Evolutionary conservation across 2,113 vertebrate species (phyloP).

Genomic region (Apteryx mantelli): DNA sequence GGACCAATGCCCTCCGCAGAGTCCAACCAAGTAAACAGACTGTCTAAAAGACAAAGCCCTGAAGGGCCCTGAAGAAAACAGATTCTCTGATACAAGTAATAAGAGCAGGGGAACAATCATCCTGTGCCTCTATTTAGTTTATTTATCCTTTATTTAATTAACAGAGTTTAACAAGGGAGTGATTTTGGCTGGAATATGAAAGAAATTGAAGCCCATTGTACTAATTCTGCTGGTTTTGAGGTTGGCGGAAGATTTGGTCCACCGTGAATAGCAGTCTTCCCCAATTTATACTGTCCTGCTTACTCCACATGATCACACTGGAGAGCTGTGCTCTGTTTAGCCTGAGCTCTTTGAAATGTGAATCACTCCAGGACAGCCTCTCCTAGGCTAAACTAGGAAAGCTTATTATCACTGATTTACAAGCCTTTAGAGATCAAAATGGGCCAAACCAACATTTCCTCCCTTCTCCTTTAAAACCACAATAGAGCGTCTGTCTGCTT

Average conservation of each 20-base stretch:
- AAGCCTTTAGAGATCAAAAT: slow-evolving; percentile 69
- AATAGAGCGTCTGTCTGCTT: slow-evolving; percentile 56
- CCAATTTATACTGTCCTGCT: slow-evolving; percentile 4
- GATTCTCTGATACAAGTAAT: background rate
- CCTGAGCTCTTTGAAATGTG: slow-evolving; percentile 61
- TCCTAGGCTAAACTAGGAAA: slow-evolving; percentile 55
- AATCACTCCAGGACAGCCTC: slow-evolving; percentile 54
- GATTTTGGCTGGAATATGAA: slow-evolving; percentile 61
- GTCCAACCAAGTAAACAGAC: background rate
- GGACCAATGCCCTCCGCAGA: background rate
- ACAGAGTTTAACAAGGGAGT: slow-evolving; percentile 27
- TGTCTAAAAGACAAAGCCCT: background rate
- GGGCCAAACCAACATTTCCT: slow-evolving; percentile 68
- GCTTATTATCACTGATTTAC: slow-evolving; percentile 72
- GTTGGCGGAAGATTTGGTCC: slow-evolving; percentile 22
- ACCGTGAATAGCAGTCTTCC: slow-evolving; percentile 39
- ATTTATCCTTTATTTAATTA: slow-evolving; percentile 64
- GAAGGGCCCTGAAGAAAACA: background rate
- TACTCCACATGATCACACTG: slow-evolving; percentile 5
- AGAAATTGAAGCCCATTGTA: background rate
- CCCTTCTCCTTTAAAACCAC: slow-evolving; percentile 61
- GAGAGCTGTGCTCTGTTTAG: slow-evolving; percentile 3
- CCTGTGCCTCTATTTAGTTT: slow-evolving; percentile 41
- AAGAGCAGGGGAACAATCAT: slow-evolving; percentile 16
- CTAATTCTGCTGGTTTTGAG: slow-evolving; percentile 55